These are phyloP conservation scores for Julus scandinavius DNA, from an alignment of 2,888 invertebrate species.

Conservation along the genomic window DNA sequence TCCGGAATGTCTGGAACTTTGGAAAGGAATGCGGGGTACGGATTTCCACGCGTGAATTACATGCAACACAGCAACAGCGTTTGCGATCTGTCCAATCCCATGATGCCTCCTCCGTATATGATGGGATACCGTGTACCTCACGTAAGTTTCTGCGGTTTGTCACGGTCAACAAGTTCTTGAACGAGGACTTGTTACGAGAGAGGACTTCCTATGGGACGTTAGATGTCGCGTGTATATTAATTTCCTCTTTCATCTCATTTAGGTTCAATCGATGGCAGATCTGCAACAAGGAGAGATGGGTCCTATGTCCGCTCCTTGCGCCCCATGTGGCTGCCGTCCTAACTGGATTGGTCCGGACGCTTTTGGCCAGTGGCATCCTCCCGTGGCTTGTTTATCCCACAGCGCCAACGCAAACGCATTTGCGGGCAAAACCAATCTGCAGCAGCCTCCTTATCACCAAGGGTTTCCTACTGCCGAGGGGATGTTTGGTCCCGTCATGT, in stretches of 20 bases:
- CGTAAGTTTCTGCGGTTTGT: too few species aligned
- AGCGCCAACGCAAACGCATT: neutral
- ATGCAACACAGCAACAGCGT: constrained; percentile 54
- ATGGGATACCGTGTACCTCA: constrained; percentile 53
- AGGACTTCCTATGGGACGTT: neutral
- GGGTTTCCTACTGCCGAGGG: neutral
- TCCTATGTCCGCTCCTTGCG: constrained; percentile 12
- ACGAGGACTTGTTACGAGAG: too few species aligned
- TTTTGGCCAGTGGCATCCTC: constrained; percentile 52
- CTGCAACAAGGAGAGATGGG: constrained; percentile 40
- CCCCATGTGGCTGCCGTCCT: constrained; percentile 33
- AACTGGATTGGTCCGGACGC: constrained; percentile 53
- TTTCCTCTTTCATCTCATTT: neutral
- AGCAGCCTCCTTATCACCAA: neutral
- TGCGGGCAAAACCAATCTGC: neutral
- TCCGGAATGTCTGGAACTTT: neutral
- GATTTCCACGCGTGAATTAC: constrained; percentile 12
- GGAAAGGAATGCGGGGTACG: constrained; percentile 43
- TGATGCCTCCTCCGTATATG: neutral
- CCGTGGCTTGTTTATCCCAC: constrained; percentile 40
- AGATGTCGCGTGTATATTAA: neutral
- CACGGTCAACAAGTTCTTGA: too few species aligned
- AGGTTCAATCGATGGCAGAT: constrained; percentile 56
- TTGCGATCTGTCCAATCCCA: constrained; percentile 48
- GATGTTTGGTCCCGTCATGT: neutral